These are phyloP conservation scores for Paragorgia papillata DNA, from an alignment of 92 coral and sea anemone genomes.

Conservation along the genomic window DNA sequence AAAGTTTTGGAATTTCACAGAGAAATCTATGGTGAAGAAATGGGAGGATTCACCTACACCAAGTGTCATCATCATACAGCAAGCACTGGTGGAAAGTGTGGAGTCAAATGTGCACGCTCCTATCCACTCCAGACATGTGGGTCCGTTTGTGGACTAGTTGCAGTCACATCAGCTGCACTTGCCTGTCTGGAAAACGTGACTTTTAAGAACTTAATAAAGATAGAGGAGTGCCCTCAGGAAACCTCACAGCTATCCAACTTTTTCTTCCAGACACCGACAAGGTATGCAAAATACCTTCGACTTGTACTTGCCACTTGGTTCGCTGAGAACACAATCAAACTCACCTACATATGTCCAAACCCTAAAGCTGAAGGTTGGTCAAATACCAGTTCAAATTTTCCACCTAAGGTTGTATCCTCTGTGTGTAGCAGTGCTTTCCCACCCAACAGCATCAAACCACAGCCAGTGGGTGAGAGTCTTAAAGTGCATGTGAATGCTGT, in stretches of 20 bases:
- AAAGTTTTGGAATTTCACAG: conserved; percentile 32
- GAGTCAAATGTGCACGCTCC: conserved; percentile 19
- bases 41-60: conserved; percentile 25
- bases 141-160: conserved; percentile 45
- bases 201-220: conserved; percentile 23
- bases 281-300: conserved; percentile 52
- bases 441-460: too few relatives aligned
- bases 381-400: too few relatives aligned
- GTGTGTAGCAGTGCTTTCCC: too few relatives aligned
- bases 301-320: conserved; percentile 50
- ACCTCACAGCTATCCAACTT: neutral
- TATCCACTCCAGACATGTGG: conserved; percentile 47
- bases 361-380: neutral
- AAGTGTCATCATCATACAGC: conserved; percentile 37
- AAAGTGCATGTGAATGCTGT: too few relatives aligned
- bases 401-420: too few relatives aligned
- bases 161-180: conserved; percentile 42
- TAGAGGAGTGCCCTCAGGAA: neutral
- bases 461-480: too few relatives aligned
- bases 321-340: conserved; percentile 38
- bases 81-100: conserved; percentile 27
- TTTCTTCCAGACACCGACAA: conserved; percentile 47
- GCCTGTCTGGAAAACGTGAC: conserved; percentile 13
- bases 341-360: conserved; percentile 5
- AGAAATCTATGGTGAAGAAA: conserved; percentile 45